Evolutionary conservation across 2,797 vertebrate species (phyloP).

Genomic region (Tragelaphus eurycerus): DNA sequence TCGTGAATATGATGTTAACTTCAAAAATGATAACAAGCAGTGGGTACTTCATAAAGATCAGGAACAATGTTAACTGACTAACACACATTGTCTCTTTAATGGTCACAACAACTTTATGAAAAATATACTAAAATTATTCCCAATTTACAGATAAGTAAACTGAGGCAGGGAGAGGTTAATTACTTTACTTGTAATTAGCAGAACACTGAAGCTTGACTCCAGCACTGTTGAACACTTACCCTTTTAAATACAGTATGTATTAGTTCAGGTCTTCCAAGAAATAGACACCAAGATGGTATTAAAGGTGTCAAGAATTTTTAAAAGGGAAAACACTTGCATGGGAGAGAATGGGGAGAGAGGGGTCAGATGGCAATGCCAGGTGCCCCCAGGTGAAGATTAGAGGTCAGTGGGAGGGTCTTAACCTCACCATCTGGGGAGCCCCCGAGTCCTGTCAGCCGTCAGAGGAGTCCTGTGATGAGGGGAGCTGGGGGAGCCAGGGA

Average conservation of each 20-base stretch:
- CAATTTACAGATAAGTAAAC: not conserved
- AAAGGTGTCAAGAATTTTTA: not conserved
- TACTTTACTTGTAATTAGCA: not conserved
- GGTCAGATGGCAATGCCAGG: fast-evolving
- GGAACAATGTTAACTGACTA: not conserved
- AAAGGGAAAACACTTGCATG: not conserved
- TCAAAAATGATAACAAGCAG: not conserved
- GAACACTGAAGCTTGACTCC: not conserved
- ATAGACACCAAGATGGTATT: not conserved
- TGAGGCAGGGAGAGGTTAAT: not conserved
- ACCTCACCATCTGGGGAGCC: not conserved
- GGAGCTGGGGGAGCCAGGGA: fast-evolving
- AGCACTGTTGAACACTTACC: not conserved
- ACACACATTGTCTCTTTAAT: not conserved
- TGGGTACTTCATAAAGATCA: not conserved
- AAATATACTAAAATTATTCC: not conserved
- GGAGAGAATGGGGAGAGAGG: not conserved
- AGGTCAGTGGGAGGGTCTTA: not conserved
- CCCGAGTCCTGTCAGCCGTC: fast-evolving
- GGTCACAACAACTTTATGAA: not conserved
- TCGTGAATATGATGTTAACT: not conserved
- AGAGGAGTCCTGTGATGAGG: not conserved
- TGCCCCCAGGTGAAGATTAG: not conserved
- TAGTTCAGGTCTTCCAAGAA: not conserved
- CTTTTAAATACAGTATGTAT: not conserved